These are phyloP conservation scores for Rhagium mordax DNA, from an alignment of 2,888 invertebrate genomes.

Conservation along the genomic window DNA sequence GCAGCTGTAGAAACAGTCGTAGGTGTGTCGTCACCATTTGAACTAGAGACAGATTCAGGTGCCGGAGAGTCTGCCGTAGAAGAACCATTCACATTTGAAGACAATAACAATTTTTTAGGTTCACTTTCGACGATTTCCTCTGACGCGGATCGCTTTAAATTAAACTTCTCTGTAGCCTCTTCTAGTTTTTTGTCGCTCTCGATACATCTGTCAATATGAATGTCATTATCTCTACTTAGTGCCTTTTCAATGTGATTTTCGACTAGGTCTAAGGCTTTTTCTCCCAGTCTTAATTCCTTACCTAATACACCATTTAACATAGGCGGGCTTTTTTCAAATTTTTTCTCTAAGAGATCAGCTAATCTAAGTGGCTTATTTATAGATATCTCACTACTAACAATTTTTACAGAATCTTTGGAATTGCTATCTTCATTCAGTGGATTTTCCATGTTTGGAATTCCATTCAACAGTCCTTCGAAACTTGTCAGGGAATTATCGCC, in stretches of 20 bases:
- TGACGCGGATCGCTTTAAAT: conserved; percentile 30
- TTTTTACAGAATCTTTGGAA: conserved; percentile 70
- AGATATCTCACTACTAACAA: conserved; percentile 58
- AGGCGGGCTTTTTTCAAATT: conserved; percentile 76
- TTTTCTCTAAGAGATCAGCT: conserved; percentile 87
- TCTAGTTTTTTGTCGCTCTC: conserved; percentile 10
- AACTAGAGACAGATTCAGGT: conserved; percentile 70
- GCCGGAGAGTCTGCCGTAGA: conserved; percentile 69
- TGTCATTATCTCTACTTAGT: conserved; percentile 62
- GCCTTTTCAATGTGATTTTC: conserved; percentile 75
- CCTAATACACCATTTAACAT: conserved; percentile 73
- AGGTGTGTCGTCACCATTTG: conserved; percentile 71
- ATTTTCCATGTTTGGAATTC: conserved; percentile 73
- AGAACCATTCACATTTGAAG: conserved; percentile 60
- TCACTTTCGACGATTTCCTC: conserved; percentile 70
- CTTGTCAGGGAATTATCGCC: conserved; percentile 76
- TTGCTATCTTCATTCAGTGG: conserved; percentile 72
- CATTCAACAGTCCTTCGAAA: conserved; percentile 78
- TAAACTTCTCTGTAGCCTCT: conserved; percentile 13
- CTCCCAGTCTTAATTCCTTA: conserved; percentile 74
- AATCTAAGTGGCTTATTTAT: conserved; percentile 82
- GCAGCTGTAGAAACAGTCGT: conserved; percentile 85
- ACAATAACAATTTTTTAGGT: conserved; percentile 67
- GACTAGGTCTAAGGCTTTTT: conserved; percentile 74
- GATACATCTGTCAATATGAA: background rate